Percentiles rank a stretch among this genome's conserved stretches.
phyloP scores from a whole-genome alignment of 2,797 vertebrate species.

The Sphenopsis melanotis region DNA sequence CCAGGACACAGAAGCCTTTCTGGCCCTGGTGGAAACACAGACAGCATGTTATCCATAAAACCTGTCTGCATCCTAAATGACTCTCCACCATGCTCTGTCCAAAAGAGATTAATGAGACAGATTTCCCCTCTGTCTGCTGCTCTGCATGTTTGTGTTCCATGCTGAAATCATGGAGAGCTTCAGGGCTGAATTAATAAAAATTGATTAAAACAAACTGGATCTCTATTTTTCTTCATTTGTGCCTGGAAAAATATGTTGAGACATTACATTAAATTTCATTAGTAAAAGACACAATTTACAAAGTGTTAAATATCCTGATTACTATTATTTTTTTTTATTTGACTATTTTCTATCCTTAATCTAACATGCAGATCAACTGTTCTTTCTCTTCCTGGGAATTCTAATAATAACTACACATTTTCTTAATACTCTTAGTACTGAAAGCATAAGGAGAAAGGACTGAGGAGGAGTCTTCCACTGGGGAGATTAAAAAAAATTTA shows the following conservation, averaged over 20 bases:
- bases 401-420: not conserved
- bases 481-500: not conserved
- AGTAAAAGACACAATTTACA: not conserved
- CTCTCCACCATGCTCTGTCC: not conserved
- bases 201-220: conserved; percentile 29
- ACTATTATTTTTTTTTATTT: not conserved
- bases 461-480: not conserved
- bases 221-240: conserved; percentile 20
- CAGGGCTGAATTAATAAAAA: conserved; percentile 49
- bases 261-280: not conserved
- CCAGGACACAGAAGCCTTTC: not conserved
- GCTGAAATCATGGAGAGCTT: conserved; percentile 8
- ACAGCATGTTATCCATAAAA: not conserved
- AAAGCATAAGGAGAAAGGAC: not conserved
- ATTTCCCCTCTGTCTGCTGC: conserved; percentile 8
- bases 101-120: conserved; percentile 9
- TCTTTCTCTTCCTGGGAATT: not conserved
- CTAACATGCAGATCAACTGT: not conserved
- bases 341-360: not conserved
- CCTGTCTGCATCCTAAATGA: not conserved
- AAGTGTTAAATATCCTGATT: not conserved
- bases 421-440: not conserved
- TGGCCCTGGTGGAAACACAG: not conserved
- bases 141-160: conserved; percentile 6
- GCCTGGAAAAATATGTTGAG: not conserved